phyloP scores from a whole-genome alignment of 1,140 invertebrate species.

The Myzus persicae region DNA sequence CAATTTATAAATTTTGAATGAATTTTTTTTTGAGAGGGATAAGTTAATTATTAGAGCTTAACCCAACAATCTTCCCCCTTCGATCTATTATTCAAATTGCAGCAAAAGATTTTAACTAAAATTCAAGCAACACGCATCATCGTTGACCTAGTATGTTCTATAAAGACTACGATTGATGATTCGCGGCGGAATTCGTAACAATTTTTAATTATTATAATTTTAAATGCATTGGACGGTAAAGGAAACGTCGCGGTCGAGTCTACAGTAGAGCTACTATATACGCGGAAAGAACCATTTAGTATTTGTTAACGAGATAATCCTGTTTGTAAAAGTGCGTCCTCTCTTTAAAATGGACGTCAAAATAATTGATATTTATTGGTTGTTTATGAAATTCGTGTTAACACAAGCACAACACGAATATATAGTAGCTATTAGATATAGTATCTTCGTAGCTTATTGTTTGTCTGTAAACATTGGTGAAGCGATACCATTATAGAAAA shows the following conservation, averaged over 20 bases:
- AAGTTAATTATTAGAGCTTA: not conserved
- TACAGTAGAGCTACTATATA: not conserved
- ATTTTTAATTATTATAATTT: conserved; percentile 22
- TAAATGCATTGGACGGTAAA: not conserved
- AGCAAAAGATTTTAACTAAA: not conserved
- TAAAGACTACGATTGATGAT: not conserved
- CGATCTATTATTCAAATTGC: not conserved
- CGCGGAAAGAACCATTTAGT: conserved; percentile 22
- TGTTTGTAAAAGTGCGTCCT: conserved; percentile 10
- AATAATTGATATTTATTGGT: conserved; percentile 46
- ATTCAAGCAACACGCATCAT: not conserved
- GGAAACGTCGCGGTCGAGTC: not conserved
- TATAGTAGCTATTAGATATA: not conserved
- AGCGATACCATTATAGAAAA: not conserved
- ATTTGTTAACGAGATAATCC: conserved; percentile 45
- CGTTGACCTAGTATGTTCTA: not conserved
- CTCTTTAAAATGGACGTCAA: not conserved
- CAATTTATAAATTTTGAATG: no score
- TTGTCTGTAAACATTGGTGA: not conserved
- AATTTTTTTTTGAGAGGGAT: not conserved
- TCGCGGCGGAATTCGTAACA: not conserved
- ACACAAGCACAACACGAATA: not conserved
- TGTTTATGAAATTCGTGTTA: not conserved
- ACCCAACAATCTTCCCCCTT: not conserved
- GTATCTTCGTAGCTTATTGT: not conserved